Conservation (phyloP, 1,140 invertebrate genomes). For the Chlorops oryzae region DNA sequence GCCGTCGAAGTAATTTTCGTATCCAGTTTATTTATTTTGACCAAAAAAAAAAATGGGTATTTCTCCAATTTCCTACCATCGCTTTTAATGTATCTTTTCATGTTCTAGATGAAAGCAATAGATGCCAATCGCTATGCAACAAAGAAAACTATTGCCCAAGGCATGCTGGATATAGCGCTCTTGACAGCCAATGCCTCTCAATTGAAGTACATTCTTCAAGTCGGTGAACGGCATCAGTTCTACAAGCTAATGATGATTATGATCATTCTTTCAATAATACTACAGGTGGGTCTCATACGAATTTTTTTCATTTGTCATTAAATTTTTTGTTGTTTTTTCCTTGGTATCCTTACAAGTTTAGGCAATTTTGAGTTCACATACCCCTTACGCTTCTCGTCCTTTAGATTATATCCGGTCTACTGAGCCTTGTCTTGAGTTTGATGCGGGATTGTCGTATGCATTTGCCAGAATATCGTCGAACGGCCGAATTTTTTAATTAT, state of each 20-base stretch:
- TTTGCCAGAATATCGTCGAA: conserved; percentile 58
- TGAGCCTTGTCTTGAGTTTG: conserved; percentile 66
- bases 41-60: too few species aligned
- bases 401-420: conserved; percentile 57
- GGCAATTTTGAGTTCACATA: conserved; percentile 1
- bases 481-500: conserved; percentile 65
- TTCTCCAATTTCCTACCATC: too few species aligned
- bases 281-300: conserved; percentile 63
- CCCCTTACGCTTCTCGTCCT: background rate
- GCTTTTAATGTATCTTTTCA: too few species aligned
- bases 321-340: too few species aligned
- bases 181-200: conserved; percentile 82
- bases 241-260: conserved; percentile 73
- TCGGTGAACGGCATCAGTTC: conserved; percentile 75
- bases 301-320: too few species aligned
- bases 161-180: conserved; percentile 72
- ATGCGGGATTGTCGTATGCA: conserved; percentile 69
- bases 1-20: too few species aligned
- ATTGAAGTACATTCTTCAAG: conserved; percentile 78
- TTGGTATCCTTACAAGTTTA: too few species aligned
- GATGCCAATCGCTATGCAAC: conserved; percentile 79
- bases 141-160: conserved; percentile 82
- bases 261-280: conserved; percentile 75
- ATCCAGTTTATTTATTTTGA: too few species aligned
- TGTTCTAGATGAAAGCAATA: conserved; percentile 58